Percentiles rank a stretch among this genome's conserved stretches.
Conservation (phyloP, 2,113 vertebrate genomes). For the Climacteris rufus region DNA sequence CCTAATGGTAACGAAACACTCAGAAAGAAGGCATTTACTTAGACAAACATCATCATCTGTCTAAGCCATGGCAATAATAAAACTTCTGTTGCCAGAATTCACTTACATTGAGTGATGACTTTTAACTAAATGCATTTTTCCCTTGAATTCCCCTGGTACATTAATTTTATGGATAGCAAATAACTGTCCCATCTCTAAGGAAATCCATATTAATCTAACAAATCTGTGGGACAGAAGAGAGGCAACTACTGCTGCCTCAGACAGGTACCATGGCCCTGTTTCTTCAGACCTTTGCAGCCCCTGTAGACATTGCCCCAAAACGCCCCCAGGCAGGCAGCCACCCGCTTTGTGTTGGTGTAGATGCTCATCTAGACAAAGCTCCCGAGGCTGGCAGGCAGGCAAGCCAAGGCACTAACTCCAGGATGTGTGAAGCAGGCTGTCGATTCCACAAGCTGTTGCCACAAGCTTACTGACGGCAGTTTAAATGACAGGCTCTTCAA, state of each 20-base stretch:
- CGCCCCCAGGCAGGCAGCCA: not conserved
- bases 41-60: conserved; percentile 60
- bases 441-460: not conserved
- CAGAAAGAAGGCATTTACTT: conserved; percentile 52
- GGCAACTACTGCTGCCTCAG: not conserved
- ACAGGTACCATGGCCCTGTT: not conserved
- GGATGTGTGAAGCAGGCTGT: not conserved
- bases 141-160: conserved; percentile 13
- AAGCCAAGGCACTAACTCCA: not conserved
- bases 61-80: conserved; percentile 56
- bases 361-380: not conserved
- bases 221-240: not conserved
- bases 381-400: not conserved
- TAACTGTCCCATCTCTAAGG: not conserved
- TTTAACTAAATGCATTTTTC: conserved; percentile 46
- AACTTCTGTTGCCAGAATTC: conserved; percentile 50
- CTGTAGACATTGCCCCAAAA: not conserved
- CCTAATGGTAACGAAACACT: conserved; percentile 53
- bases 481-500: not conserved
- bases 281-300: not conserved
- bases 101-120: conserved; percentile 49
- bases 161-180: conserved; percentile 42
- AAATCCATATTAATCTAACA: conserved; percentile 11
- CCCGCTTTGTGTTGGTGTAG: not conserved
- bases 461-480: not conserved